Base-by-base conservation (phyloP, 2,797 vertebrate species). In the Pachyuromys duprasi region DNA sequence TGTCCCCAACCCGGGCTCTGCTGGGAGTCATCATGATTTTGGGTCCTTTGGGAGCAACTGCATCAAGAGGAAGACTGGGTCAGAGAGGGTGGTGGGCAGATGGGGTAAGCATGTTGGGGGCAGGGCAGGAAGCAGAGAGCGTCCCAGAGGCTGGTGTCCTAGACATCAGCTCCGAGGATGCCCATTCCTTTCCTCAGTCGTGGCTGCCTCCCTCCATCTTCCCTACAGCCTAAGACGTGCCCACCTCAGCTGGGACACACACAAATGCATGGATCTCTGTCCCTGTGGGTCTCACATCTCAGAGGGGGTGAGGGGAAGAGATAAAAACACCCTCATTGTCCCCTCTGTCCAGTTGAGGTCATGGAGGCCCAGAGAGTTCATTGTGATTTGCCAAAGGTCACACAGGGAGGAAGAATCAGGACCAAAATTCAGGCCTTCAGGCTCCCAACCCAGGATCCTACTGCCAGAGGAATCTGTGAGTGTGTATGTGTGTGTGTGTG, bases 1-100 rank as follows among this genome's bases (percentile, higher is more conserved):
- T 99, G 98, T 99, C 99, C 95, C 99, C 99, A 0, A 99, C 99
- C 0, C 99, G 99, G 69, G 99, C 99, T 98, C 99, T 99, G 0
- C 98, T 98, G 1, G 99, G 99, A 1, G 98, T 99, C 99, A 99
- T 99, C 0, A 96, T 94, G 82, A 99, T 99, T 98, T 99, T 99
- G 49, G 99, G 99, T 70, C 99, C 99, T 97, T 99, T 99, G 33
- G 99, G 99, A 97, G 99, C 99, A 89, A 99, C 99, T 99, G 98
- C 55, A 88, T 91, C 67, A 86, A 97, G 93, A 97, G 20, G 63
- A 94, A 92, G 53, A 1, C 42, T 6, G 0, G 49, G 75, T 95
- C 42, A 95, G 86, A 93, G 49, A 65, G 18, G 4, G 2, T 18
- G 14, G 0, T 55, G 69, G 17, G 88, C 75, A 60, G 14, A 0